Conservation (phyloP, 92 coral and sea anemone species). For the Parazoanthus darwini region DNA sequence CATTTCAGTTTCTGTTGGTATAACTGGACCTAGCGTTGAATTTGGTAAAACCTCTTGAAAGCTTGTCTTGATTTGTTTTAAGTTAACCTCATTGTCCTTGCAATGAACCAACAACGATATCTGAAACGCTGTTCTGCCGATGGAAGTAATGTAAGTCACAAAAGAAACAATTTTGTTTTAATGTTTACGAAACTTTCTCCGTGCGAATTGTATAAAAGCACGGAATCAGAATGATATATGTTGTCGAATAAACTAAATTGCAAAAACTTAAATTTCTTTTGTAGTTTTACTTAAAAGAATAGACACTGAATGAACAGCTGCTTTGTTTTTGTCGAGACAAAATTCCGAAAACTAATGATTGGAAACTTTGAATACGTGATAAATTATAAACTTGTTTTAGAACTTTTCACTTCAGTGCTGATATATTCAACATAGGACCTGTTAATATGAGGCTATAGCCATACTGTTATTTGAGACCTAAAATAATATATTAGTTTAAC, state of each 20-base stretch:
- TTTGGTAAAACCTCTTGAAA: not conserved
- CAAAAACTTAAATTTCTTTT: not conserved
- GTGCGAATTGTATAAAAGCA: not conserved
- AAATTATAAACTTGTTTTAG: not conserved
- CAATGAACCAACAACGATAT: not conserved
- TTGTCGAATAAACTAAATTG: not conserved
- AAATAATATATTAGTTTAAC: too few relatives aligned
- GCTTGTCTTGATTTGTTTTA: too few relatives aligned
- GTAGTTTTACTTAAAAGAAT: too few relatives aligned
- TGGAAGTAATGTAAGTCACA: not conserved
- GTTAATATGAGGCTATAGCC: not conserved
- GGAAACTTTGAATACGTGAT: not conserved
- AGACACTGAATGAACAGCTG: not conserved
- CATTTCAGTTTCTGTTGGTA: not conserved
- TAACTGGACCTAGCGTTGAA: too few relatives aligned
- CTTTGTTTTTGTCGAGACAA: too few relatives aligned
- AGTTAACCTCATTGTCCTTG: not conserved
- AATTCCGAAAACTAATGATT: not conserved
- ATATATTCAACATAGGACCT: not conserved
- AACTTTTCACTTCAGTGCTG: not conserved
- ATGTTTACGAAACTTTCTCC: too few relatives aligned
- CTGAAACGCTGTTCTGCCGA: not conserved
- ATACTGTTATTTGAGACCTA: not conserved
- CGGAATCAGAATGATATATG: not conserved
- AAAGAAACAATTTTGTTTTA: not conserved